These are phyloP conservation scores for Alaudala cheleensis DNA, from an alignment of 2,113 vertebrate species.

Conservation along the genomic window DNA sequence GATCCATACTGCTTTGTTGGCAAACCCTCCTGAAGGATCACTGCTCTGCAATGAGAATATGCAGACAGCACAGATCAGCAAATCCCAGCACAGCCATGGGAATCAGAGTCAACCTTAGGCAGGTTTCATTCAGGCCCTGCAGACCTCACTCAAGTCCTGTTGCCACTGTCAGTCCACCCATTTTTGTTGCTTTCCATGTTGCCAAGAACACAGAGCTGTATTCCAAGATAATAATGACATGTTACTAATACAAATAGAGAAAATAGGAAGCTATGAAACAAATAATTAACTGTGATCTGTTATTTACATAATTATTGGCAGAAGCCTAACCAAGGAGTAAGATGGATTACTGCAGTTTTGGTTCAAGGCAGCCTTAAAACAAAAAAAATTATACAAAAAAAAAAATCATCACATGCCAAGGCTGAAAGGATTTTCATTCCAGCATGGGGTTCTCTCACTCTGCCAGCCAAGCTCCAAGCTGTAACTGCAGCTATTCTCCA, in stretches of 20 bases:
- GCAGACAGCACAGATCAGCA: neutral
- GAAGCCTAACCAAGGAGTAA: neutral
- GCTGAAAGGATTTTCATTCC: slow-evolving; percentile 60
- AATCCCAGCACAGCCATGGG: neutral
- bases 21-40: neutral
- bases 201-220: neutral
- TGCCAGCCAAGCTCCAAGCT: slow-evolving; percentile 29
- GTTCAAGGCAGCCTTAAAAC: slow-evolving; percentile 30
- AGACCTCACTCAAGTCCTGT: neutral
- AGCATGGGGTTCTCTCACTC: neutral
- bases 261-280: slow-evolving; percentile 22
- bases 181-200: neutral
- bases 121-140: neutral
- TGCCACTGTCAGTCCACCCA: neutral
- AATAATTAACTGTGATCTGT: slow-evolving; percentile 25
- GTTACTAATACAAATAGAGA: neutral
- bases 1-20: neutral
- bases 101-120: neutral
- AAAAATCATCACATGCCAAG: slow-evolving; percentile 36
- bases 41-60: neutral
- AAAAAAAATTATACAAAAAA: neutral
- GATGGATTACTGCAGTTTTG: slow-evolving; percentile 37
- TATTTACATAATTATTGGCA: slow-evolving; percentile 50
- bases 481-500: neutral
- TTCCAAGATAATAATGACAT: neutral